Conservation (phyloP, 2,888 invertebrate genomes). For the Branchellion lobata region DNA sequence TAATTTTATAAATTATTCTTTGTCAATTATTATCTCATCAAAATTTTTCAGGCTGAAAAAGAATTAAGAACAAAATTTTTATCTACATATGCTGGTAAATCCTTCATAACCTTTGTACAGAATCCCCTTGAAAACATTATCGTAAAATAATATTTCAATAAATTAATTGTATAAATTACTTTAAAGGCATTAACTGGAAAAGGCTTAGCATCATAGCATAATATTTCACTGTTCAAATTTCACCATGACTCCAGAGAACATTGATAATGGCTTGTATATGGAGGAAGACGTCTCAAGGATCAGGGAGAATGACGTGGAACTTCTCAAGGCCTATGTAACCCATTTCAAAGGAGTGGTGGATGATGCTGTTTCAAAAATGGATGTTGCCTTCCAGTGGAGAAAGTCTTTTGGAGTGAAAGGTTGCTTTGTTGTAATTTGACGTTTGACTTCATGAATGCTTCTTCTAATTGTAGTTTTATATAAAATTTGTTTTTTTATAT, state of each 20-base stretch:
- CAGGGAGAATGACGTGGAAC: constrained; percentile 55
- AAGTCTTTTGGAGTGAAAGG: constrained; percentile 51
- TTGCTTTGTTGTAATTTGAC: too few species aligned
- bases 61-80: constrained; percentile 38
- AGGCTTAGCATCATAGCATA: too few species aligned
- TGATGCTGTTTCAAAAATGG: constrained; percentile 55
- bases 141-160: neutral
- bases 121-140: neutral
- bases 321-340: constrained; percentile 68
- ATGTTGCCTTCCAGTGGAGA: constrained; percentile 50
- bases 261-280: constrained; percentile 58
- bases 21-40: neutral
- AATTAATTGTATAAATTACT: neutral
- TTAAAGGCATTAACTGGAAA: too few species aligned
- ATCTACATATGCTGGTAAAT: constrained; percentile 28
- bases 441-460: too few species aligned
- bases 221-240: neutral
- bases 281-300: constrained; percentile 58
- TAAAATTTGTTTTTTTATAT: too few species aligned
- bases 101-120: neutral
- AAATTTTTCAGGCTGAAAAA: constrained; percentile 6
- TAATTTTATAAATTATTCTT: neutral
- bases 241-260: constrained; percentile 53
- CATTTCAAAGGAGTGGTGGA: constrained; percentile 74
- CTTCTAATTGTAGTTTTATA: too few species aligned